Evolutionary conservation across 2,113 vertebrate genomes (phyloP).

Genomic region (Turnix velox): DNA sequence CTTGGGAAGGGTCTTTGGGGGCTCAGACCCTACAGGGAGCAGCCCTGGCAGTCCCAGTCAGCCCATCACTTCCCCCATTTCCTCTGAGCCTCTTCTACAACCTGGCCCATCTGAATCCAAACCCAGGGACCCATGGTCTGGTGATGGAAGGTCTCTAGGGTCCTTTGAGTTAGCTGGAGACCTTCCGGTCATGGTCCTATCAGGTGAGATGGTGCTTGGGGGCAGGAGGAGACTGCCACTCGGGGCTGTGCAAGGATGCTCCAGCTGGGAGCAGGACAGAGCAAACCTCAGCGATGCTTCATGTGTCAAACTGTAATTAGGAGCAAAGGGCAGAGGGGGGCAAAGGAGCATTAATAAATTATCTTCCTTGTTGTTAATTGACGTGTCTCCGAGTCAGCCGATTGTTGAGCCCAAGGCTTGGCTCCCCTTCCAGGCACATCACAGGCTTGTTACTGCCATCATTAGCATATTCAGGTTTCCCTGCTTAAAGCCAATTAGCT

Average conservation of each 20-base stretch:
- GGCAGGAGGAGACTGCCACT: not conserved
- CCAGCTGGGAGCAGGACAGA: not conserved
- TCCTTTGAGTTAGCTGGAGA: not conserved
- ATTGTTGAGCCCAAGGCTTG: not conserved
- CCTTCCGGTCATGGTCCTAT: not conserved
- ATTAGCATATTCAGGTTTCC: constrained; percentile 52
- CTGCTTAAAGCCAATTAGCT: constrained; percentile 70
- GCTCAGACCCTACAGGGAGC: accelerated
- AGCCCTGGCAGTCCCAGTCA: not conserved
- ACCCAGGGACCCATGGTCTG: not conserved
- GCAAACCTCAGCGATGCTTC: not conserved
- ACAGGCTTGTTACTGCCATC: not conserved
- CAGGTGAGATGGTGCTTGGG: accelerated
- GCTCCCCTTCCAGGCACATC: constrained; percentile 41
- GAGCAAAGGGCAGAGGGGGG: constrained; percentile 8
- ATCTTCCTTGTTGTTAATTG: constrained; percentile 60
- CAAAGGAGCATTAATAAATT: constrained; percentile 60
- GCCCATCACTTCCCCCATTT: accelerated
- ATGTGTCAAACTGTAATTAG: constrained; percentile 54
- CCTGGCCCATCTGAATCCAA: not conserved
- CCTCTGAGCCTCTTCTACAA: not conserved
- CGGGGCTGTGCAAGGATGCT: not conserved
- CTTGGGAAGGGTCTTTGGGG: not conserved
- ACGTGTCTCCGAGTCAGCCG: constrained; percentile 26
- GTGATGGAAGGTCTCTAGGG: not conserved